Evolutionary conservation across 2,888 invertebrate genomes (phyloP).

Genomic region (Muscina levida): DNA sequence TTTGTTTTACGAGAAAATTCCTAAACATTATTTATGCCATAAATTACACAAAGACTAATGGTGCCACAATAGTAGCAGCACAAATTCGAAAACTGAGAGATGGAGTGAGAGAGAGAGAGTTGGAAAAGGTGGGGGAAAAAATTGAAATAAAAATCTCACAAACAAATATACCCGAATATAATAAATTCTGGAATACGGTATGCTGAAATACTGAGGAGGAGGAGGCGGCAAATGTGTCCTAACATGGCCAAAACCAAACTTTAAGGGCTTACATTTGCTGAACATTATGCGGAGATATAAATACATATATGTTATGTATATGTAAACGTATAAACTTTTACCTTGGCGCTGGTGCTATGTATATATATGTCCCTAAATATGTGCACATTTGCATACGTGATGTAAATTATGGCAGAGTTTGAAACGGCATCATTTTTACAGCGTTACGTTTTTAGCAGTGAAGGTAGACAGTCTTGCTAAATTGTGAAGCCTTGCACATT

Average conservation of each 20-base stretch:
- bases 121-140: background rate
- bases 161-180: conserved; percentile 7
- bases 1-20: conserved; percentile 11
- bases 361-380: too few relatives aligned
- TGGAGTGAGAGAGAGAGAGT: too few relatives aligned
- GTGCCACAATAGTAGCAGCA: conserved; percentile 21
- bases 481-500: too few relatives aligned
- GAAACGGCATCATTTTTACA: too few relatives aligned
- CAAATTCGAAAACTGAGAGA: background rate
- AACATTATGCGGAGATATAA: background rate
- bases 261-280: conserved; percentile 18
- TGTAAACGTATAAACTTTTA: too few relatives aligned
- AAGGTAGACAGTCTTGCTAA: too few relatives aligned
- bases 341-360: too few relatives aligned
- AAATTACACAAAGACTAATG: conserved; percentile 37
- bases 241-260: background rate
- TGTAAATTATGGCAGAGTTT: too few relatives aligned
- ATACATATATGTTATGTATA: background rate
- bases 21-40: conserved; percentile 24
- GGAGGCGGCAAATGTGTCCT: background rate
- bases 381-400: too few relatives aligned
- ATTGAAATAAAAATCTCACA: background rate
- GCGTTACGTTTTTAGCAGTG: too few relatives aligned
- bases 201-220: background rate
- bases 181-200: conserved; percentile 11